phyloP scores from a whole-genome alignment of 2,888 invertebrate genomes.

The Eupeodes luniger region DNA sequence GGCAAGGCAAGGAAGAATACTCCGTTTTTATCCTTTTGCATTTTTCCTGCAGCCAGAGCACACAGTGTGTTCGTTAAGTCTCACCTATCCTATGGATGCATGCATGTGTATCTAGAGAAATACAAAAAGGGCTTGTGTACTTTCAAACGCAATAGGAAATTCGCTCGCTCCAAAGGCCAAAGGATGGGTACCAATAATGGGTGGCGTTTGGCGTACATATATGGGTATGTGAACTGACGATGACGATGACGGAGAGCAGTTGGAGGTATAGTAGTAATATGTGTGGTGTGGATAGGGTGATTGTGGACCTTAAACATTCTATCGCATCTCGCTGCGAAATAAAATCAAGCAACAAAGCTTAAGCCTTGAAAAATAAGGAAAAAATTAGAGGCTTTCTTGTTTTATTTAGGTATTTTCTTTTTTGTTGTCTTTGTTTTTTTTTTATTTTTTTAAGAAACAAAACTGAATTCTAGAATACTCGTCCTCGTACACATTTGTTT shows the following conservation, averaged over 20 bases:
- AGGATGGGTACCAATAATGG: slow-evolving; percentile 75
- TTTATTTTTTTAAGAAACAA: slow-evolving; percentile 50
- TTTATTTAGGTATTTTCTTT: slow-evolving; percentile 8
- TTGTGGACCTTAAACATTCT: slow-evolving; percentile 75
- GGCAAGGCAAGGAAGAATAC: slow-evolving; percentile 57
- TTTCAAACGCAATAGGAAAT: slow-evolving; percentile 71
- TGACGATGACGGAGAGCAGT: background rate
- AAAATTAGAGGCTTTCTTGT: slow-evolving; percentile 58
- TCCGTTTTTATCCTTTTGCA: slow-evolving; percentile 70
- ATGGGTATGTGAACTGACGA: slow-evolving; percentile 16
- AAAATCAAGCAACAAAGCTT: slow-evolving; percentile 75
- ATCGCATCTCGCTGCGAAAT: slow-evolving; percentile 67
- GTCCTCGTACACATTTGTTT: slow-evolving; percentile 73
- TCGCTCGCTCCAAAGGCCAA: slow-evolving; percentile 59
- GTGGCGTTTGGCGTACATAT: slow-evolving; percentile 38
- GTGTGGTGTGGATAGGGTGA: slow-evolving; percentile 36
- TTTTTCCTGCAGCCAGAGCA: slow-evolving; percentile 72
- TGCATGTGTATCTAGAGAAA: slow-evolving; percentile 75
- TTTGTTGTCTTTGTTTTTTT: background rate
- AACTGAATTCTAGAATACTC: slow-evolving; percentile 67
- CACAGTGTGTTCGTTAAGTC: slow-evolving; percentile 72
- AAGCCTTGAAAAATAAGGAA: slow-evolving; percentile 65
- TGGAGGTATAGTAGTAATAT: slow-evolving; percentile 26
- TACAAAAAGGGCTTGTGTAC: slow-evolving; percentile 66
- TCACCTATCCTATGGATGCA: slow-evolving; percentile 72